phyloP scores from a whole-genome alignment of 2,113 vertebrate genomes.

The human region GRCh38 chr3:50464501-50465000 shows the following conservation, averaged over 20 bases:
- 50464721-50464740: slow-evolving; percentile 63
- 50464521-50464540: not conserved
- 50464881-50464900: slow-evolving; percentile 45
- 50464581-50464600: not conserved
- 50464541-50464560: not conserved
- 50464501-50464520: not conserved
- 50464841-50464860: not conserved
- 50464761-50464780: slow-evolving; percentile 56
- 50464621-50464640: not conserved
- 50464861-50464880: not conserved
- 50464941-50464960: not conserved
- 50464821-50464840: slow-evolving; percentile 56
- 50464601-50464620: not conserved
- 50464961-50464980: slow-evolving; percentile 46
- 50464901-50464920: slow-evolving; percentile 42
- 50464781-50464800: slow-evolving; percentile 67
- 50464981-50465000: not conserved
- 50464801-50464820: slow-evolving; percentile 54
- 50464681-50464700: not conserved
- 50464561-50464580: not conserved
- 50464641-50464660: not conserved
- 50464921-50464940: slow-evolving; percentile 20
- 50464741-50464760: slow-evolving; percentile 76
- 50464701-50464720: not conserved
- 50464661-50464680: not conserved